phyloP scores from a whole-genome alignment of 2,888 invertebrate genomes.

The Diachrysia chrysitis region DNA sequence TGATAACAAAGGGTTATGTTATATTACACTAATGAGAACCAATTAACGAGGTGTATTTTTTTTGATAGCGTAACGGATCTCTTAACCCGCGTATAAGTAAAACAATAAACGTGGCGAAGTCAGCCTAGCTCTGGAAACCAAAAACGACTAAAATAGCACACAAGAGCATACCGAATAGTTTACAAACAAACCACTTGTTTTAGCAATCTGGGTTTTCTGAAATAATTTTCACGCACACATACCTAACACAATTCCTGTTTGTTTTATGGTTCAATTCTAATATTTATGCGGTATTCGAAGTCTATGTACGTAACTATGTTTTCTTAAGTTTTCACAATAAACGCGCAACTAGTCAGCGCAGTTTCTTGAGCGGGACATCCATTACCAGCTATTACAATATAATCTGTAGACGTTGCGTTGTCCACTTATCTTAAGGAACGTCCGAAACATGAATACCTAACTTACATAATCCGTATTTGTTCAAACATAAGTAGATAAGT shows the following conservation, averaged over 20 bases:
- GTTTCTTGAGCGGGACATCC: not conserved
- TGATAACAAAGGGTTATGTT: slow-evolving; percentile 15
- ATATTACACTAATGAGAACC: slow-evolving; percentile 17
- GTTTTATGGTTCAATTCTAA: not conserved
- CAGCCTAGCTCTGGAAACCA: slow-evolving; percentile 34
- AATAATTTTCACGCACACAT: not conserved
- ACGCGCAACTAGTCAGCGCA: not conserved
- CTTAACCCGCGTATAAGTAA: slow-evolving; percentile 51
- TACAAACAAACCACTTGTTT: not conserved
- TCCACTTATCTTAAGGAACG: slow-evolving; percentile 25
- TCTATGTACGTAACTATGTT: not conserved
- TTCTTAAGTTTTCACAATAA: not conserved
- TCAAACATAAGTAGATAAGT: slow-evolving; percentile 49
- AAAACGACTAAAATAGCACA: slow-evolving; percentile 26
- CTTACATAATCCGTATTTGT: slow-evolving; percentile 54
- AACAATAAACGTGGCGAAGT: slow-evolving; percentile 47
- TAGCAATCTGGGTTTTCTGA: not conserved
- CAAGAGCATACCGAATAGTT: not conserved
- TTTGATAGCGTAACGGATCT: slow-evolving; percentile 20
- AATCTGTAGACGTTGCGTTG: slow-evolving; percentile 6
- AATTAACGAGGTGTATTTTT: slow-evolving; percentile 39
- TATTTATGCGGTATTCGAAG: not conserved
- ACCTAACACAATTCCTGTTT: not conserved
- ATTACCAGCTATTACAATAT: not conserved
- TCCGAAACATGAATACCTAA: slow-evolving; percentile 31